Conservation (phyloP, 2,797 vertebrate species). For the Malurus leucopterus region DNA sequence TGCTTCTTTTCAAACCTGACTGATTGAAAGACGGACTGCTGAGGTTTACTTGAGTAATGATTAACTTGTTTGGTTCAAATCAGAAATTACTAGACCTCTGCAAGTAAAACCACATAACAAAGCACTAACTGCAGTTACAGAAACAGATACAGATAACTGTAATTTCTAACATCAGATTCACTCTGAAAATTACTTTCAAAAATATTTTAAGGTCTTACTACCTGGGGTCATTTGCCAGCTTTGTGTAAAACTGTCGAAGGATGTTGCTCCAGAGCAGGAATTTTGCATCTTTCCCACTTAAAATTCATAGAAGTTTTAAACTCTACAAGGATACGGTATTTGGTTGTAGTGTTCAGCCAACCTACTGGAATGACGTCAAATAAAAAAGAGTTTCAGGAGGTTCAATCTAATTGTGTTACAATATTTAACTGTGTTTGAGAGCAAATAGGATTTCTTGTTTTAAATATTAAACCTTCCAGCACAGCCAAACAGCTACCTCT, state of each 20-base stretch:
- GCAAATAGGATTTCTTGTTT: not conserved
- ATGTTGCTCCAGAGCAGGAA: not conserved
- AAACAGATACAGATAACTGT: not conserved
- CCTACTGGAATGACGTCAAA: not conserved
- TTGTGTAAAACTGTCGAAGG: not conserved
- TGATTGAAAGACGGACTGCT: not conserved
- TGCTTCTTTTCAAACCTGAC: not conserved
- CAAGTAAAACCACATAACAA: not conserved
- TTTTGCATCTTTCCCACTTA: not conserved
- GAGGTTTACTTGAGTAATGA: not conserved
- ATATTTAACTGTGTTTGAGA: constrained; percentile 4
- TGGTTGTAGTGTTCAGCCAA: not conserved
- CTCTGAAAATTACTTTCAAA: not conserved
- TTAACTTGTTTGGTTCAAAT: not conserved
- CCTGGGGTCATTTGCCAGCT: not conserved
- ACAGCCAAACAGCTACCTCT: not conserved
- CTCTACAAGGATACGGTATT: not conserved
- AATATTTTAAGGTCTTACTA: not conserved
- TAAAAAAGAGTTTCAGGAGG: not conserved
- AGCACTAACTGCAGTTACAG: not conserved
- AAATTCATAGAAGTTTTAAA: not conserved
- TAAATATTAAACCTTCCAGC: constrained; percentile 8
- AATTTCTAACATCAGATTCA: not conserved
- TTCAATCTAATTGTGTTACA: not conserved
- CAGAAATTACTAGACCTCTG: not conserved